phyloP scores from a whole-genome alignment of 2,797 vertebrate genomes.

The Limnodromus scolopaceus region DNA sequence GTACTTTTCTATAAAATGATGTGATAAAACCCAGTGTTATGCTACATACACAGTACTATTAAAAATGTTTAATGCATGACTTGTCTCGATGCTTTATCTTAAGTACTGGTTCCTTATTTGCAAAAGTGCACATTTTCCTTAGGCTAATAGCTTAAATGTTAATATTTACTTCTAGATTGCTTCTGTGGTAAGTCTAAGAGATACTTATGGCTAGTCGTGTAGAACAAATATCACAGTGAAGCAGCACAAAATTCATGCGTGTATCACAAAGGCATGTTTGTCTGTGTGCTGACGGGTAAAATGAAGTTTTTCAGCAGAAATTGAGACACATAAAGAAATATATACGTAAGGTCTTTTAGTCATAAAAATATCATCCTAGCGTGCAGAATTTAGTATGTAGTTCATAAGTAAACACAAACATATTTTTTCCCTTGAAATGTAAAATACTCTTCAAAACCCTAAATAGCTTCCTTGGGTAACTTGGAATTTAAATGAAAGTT shows the following conservation, averaged over 20 bases:
- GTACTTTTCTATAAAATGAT: neutral
- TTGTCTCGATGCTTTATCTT: neutral
- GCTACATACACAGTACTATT: neutral
- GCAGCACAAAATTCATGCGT: neutral
- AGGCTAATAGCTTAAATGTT: neutral
- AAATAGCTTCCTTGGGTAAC: constrained; percentile 15
- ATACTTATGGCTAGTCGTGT: neutral
- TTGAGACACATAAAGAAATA: neutral
- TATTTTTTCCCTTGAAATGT: constrained; percentile 5
- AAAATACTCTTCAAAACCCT: neutral
- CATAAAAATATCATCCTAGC: neutral
- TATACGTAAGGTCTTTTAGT: neutral
- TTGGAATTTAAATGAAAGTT: constrained; percentile 31
- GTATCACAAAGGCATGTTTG: neutral
- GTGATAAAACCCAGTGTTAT: neutral
- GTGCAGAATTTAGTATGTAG: neutral
- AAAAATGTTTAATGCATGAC: neutral
- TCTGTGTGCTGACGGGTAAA: neutral
- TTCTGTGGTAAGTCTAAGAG: neutral
- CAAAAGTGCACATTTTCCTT: neutral
- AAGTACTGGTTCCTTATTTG: neutral
- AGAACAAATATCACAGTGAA: neutral
- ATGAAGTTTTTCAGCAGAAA: neutral
- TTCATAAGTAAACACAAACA: constrained; percentile 5
- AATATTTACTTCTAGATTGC: neutral